A percentile compares a stretch with the other conserved stretches of the same genome.
phyloP scores from a whole-genome alignment of 2,888 invertebrate species.

The Caradrina clavipalpis region DNA sequence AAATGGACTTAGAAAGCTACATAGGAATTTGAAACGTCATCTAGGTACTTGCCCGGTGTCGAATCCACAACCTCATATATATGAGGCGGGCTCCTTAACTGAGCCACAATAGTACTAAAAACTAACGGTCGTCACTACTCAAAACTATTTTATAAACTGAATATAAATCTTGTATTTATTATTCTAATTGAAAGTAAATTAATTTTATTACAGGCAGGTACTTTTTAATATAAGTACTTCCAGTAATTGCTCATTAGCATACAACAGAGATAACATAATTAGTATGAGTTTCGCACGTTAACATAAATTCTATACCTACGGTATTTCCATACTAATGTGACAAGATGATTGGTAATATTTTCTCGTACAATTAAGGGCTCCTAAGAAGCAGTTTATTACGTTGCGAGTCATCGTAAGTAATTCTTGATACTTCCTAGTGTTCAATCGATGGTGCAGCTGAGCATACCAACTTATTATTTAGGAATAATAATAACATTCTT shows the following conservation, averaged over 20 bases:
- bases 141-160: background rate
- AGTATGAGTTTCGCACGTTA: slow-evolving; percentile 43
- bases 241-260: slow-evolving; percentile 16
- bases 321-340: slow-evolving; percentile 41
- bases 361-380: slow-evolving; percentile 28
- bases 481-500: background rate
- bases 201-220: background rate
- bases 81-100: too few species aligned
- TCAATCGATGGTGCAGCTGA: background rate
- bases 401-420: slow-evolving; percentile 6
- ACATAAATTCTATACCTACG: slow-evolving; percentile 42
- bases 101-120: too few species aligned
- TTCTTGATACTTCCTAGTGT: slow-evolving; percentile 39
- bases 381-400: slow-evolving; percentile 38
- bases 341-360: slow-evolving; percentile 27
- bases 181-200: background rate
- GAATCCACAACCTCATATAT: too few species aligned
- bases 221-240: slow-evolving; percentile 2
- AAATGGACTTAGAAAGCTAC: too few species aligned
- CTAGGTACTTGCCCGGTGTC: too few species aligned
- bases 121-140: background rate
- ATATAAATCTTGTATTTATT: background rate
- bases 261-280: slow-evolving; percentile 35
- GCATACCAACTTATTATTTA: slow-evolving; percentile 8
- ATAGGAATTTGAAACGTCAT: too few species aligned